phyloP scores from a whole-genome alignment of 1,140 invertebrate species.

The Dryas iulia region DNA sequence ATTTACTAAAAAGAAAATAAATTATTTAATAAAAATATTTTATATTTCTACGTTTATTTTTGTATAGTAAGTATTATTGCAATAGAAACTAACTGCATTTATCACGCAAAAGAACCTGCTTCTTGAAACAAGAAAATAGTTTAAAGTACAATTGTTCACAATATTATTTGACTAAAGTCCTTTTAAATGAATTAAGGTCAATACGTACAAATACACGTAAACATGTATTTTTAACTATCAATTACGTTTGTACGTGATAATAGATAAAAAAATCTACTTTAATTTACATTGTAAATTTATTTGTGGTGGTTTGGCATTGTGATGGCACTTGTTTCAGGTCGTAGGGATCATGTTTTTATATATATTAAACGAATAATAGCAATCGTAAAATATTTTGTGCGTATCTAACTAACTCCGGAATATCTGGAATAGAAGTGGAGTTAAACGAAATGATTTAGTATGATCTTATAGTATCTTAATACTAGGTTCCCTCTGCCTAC shows the following conservation, averaged over 20 bases:
- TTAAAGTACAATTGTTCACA: no score
- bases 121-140: no score
- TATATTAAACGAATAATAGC: background rate
- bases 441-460: no score
- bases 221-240: background rate
- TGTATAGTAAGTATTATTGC: no score
- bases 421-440: no score
- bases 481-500: no score
- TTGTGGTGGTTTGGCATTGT: background rate
- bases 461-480: no score
- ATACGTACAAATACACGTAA: background rate
- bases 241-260: background rate
- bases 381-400: background rate
- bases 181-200: background rate
- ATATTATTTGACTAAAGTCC: background rate
- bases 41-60: no score
- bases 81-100: no score
- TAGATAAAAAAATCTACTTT: background rate
- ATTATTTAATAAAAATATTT: no score
- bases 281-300: background rate
- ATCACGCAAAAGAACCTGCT: no score
- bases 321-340: background rate
- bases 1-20: no score
- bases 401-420: background rate
- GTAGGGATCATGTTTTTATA: background rate